Evolutionary conservation across 2,797 vertebrate genomes (phyloP).

Genomic region (Brachymystax lenok): DNA sequence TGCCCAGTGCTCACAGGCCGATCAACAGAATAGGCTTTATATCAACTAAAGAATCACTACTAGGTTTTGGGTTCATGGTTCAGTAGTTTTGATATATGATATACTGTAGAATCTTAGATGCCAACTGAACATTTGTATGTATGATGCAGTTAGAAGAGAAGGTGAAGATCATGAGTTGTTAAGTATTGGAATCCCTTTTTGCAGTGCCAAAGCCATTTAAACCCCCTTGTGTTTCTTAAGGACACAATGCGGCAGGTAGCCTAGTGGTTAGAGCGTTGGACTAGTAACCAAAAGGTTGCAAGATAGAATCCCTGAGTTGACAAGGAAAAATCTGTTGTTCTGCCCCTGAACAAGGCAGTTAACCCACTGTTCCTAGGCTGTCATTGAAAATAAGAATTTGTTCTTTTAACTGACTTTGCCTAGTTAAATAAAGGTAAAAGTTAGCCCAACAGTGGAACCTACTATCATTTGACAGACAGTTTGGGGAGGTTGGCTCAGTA

Average conservation of each 20-base stretch:
- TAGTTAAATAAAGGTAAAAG: too few species aligned
- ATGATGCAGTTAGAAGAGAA: neutral
- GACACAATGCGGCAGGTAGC: neutral
- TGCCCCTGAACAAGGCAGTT: too few species aligned
- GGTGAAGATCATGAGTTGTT: neutral
- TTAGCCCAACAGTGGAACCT: neutral
- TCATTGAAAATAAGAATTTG: too few species aligned
- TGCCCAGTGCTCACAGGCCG: slow-evolving; percentile 25
- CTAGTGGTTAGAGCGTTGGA: too few species aligned
- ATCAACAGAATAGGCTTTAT: slow-evolving; percentile 36
- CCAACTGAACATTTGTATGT: neutral
- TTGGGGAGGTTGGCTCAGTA: slow-evolving; percentile 28
- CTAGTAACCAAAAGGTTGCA: too few species aligned
- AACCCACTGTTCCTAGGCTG: too few species aligned
- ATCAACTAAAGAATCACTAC: neutral
- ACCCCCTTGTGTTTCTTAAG: neutral
- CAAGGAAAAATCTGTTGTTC: too few species aligned
- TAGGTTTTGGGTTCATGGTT: neutral
- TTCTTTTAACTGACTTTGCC: too few species aligned
- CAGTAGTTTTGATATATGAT: neutral
- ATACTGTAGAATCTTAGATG: neutral
- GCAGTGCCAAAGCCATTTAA: neutral
- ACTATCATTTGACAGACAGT: slow-evolving; percentile 27
- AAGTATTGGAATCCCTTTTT: neutral
- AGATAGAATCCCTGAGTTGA: too few species aligned